phyloP scores from a whole-genome alignment of 1,140 invertebrate genomes.

The Phymorhynchus buccinoides region DNA sequence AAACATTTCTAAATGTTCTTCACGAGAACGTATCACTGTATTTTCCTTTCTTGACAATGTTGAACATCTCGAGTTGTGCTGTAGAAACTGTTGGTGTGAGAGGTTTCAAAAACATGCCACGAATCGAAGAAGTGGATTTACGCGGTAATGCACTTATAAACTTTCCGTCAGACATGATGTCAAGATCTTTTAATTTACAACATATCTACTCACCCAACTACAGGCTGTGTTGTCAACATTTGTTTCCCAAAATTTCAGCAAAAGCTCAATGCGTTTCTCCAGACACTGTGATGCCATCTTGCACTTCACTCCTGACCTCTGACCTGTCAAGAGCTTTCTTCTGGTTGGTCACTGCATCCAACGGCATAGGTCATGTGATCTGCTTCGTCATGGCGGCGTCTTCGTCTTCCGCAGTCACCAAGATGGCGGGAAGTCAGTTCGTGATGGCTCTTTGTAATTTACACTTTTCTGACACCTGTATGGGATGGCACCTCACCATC shows the following conservation, averaged over 20 bases:
- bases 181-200: neutral
- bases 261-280: neutral
- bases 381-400: neutral
- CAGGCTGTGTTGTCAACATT: neutral
- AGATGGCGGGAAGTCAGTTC: neutral
- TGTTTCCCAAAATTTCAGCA: neutral
- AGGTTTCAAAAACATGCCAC: neutral
- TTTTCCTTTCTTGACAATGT: neutral
- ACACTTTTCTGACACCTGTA: neutral
- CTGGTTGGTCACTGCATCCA: neutral
- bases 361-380: neutral
- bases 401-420: neutral
- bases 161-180: neutral
- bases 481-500: neutral
- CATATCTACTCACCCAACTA: neutral
- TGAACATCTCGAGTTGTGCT: neutral
- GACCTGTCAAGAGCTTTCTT: neutral
- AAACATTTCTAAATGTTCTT: neutral
- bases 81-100: neutral
- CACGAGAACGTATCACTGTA: neutral
- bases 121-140: neutral
- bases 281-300: neutral
- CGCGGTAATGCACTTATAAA: neutral
- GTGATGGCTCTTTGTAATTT: neutral
- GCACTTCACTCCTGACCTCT: neutral